Evolutionary conservation across 2,797 vertebrate genomes (phyloP).

Genomic region (Serranus cabrilla): DNA sequence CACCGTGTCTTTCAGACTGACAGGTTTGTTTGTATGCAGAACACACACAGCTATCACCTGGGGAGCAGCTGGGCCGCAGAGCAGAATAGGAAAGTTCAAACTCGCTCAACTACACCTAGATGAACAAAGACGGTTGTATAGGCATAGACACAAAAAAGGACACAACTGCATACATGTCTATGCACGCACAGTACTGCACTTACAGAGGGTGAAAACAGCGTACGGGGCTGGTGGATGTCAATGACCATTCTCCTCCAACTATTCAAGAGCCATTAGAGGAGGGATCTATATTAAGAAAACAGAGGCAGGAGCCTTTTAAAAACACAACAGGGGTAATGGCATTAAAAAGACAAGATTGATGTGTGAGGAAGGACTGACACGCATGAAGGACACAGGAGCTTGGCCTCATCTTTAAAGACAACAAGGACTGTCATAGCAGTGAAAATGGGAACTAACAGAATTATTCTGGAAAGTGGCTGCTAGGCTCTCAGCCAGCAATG

Average conservation of each 20-base stretch:
- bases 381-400: constrained; percentile 72
- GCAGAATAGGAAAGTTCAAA: constrained; percentile 71
- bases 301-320: constrained; percentile 40
- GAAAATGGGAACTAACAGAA: constrained; percentile 78
- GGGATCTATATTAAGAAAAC: constrained; percentile 37
- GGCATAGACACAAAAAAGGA: constrained; percentile 23
- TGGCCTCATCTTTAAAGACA: constrained; percentile 68
- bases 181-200: constrained; percentile 14
- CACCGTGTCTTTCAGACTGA: constrained; percentile 70
- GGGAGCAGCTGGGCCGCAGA: constrained; percentile 68
- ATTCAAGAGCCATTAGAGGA: constrained; percentile 23
- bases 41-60: constrained; percentile 71
- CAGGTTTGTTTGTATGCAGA: constrained; percentile 78
- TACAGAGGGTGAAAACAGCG: constrained; percentile 14
- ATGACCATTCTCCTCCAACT: constrained; percentile 24
- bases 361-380: constrained; percentile 54
- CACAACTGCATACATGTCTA: constrained; percentile 29
- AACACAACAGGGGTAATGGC: constrained; percentile 57
- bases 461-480: constrained; percentile 81
- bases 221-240: constrained; percentile 20
- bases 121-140: constrained; percentile 47
- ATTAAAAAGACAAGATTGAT: constrained; percentile 69
- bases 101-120: constrained; percentile 56
- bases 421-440: constrained; percentile 62
- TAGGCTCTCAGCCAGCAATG: constrained; percentile 76